Evolutionary conservation across 2,888 invertebrate species (phyloP).

Genomic region (Monoplex corrugatus): DNA sequence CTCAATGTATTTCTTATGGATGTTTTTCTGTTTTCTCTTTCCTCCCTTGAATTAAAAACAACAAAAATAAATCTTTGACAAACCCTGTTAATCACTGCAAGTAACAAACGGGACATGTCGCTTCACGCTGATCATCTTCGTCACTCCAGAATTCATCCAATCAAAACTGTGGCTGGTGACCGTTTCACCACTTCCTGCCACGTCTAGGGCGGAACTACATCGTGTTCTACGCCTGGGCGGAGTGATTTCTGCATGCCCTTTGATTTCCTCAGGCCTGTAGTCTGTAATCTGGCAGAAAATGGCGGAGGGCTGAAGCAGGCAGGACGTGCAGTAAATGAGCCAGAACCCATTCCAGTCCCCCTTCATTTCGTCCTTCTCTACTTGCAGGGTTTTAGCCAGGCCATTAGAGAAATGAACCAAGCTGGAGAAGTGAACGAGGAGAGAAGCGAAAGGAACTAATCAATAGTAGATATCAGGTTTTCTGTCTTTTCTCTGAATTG

Average conservation of each 20-base stretch:
- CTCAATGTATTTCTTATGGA: too few relatives aligned
- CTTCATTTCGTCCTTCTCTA: not conserved
- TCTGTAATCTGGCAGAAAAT: slow-evolving; percentile 13
- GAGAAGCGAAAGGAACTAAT: too few relatives aligned
- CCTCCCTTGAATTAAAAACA: too few relatives aligned
- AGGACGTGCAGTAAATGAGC: not conserved
- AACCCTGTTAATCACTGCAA: too few relatives aligned
- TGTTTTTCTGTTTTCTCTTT: too few relatives aligned
- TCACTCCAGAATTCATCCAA: slow-evolving; percentile 26
- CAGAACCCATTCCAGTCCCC: not conserved
- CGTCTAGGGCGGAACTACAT: slow-evolving; percentile 33
- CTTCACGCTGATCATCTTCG: not conserved
- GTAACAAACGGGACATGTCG: too few relatives aligned
- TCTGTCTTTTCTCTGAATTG: too few relatives aligned
- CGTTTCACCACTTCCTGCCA: slow-evolving; percentile 30
- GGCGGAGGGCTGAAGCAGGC: not conserved
- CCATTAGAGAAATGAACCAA: too few relatives aligned
- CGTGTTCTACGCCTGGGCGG: slow-evolving; percentile 20
- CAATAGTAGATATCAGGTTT: too few relatives aligned
- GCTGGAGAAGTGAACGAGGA: too few relatives aligned
- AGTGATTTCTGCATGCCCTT: slow-evolving; percentile 20
- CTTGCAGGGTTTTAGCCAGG: too few relatives aligned
- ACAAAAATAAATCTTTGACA: too few relatives aligned
- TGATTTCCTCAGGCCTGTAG: not conserved
- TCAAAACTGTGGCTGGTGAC: slow-evolving; percentile 2